Base-by-base conservation (phyloP, 2,113 vertebrate species). In the Rhinopomastus cyanomelas region DNA sequence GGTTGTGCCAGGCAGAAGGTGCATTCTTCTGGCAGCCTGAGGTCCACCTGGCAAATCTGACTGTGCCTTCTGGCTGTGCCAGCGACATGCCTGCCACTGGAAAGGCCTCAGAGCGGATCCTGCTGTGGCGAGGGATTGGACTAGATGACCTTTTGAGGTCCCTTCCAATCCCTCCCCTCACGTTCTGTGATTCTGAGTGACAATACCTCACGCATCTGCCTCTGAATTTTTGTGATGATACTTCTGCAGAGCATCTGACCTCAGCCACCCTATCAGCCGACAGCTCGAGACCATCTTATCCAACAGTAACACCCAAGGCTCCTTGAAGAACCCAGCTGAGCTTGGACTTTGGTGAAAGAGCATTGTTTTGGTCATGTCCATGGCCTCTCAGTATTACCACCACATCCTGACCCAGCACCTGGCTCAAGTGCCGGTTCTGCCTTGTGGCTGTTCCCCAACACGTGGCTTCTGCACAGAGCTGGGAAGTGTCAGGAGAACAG, bases 401-500 rank as follows among this genome's bases (percentile, higher is more conserved):
- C n/a, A 39, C 1, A 1, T 26, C 52, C 12, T 0, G 0, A 11
- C 8, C 27, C 5, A 1, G 34, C 19, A 42, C 16, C 51, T 37
- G 56, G 26, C 44, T 55, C 7, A 16, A 8, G 15, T 36, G 34
- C 26, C 48, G 13, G 7, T 16, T 55, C 51, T n/a, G 23, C 27
- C 12, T n/a, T 25, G 5, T 0, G 0, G 32, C 29, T 77, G 21
- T 10, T 49, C 16, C 14, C 20, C 5, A 2, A 3, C 6, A 4
- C 6, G 21, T 0, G 0, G n/a, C 46, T 80, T 8, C 79, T 76
- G 20, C 25, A 53, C 0, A 0, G 23, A 16, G 16, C 60, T 0
- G 0, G 30, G 39, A 81, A 53, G 51, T 20, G 64, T 12, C 56
- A 67, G 37, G 15, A 85, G n/a, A 37, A 66, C 17, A 66, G 19